phyloP scores from a whole-genome alignment of 2,797 vertebrate genomes.

The Monodelphis domestica region DNA sequence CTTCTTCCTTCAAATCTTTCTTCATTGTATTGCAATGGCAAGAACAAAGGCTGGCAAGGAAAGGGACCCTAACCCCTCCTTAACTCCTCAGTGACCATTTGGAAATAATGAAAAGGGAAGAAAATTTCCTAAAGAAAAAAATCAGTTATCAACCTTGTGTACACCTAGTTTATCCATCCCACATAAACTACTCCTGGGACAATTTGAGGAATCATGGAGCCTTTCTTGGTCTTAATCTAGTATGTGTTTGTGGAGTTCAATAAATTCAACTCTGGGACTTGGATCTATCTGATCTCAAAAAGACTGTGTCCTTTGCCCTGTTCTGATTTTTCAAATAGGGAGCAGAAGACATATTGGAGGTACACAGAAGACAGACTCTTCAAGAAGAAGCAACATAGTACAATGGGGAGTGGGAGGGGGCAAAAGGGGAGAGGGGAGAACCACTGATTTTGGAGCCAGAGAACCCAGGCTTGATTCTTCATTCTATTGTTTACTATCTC shows the following conservation, averaged over 20 bases:
- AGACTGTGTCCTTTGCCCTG: neutral
- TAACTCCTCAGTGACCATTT: neutral
- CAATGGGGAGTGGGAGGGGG: rapidly evolving
- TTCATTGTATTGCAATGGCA: neutral
- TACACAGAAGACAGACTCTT: neutral
- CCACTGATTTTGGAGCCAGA: neutral
- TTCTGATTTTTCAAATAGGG: conserved; percentile 59
- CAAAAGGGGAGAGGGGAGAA: neutral
- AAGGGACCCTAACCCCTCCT: conserved; percentile 19
- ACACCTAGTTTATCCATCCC: conserved; percentile 59
- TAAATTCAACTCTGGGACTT: conserved; percentile 18
- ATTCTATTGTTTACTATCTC: neutral
- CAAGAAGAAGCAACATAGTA: neutral
- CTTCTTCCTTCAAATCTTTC: conserved; percentile 3
- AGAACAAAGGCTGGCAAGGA: conserved; percentile 35
- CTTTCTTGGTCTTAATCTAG: neutral
- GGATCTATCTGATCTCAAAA: conserved; percentile 54
- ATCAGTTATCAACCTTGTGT: conserved; percentile 69
- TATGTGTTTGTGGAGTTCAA: conserved; percentile 17
- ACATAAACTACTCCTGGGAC: conserved; percentile 48
- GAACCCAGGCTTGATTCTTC: neutral
- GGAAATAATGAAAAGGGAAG: conserved; percentile 55
- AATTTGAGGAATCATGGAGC: neutral
- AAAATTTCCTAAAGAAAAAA: conserved; percentile 73
- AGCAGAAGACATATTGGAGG: neutral